Percentiles rank a stretch among this genome's conserved stretches.
phyloP scores from a whole-genome alignment of 2,113 vertebrate species.

The Dipodomys ordii region DNA sequence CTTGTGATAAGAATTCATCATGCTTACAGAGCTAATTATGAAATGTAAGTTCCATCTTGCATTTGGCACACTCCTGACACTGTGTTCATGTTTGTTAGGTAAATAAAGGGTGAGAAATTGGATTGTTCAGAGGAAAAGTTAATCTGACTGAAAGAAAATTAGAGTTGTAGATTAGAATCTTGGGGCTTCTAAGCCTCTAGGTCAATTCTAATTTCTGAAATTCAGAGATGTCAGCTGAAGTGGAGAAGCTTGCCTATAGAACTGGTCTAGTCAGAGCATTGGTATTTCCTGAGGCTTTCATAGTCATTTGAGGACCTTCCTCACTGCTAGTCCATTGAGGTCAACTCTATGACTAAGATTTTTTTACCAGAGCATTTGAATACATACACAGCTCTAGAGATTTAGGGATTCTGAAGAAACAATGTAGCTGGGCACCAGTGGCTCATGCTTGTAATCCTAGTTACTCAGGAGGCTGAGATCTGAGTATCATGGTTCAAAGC shows the following conservation, averaged over 20 bases:
- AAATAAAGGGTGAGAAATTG: not conserved
- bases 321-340: not conserved
- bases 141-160: not conserved
- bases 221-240: not conserved
- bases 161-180: not conserved
- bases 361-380: not conserved
- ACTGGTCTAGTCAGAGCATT: not conserved
- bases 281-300: not conserved
- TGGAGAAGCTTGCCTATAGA: not conserved
- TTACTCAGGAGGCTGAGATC: too few species aligned
- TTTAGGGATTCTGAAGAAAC: not conserved
- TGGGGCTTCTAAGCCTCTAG: not conserved
- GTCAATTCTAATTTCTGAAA: not conserved
- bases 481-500: too few species aligned
- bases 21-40: not conserved
- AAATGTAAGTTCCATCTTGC: not conserved
- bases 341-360: not conserved
- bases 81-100: not conserved
- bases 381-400: not conserved
- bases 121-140: not conserved
- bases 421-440: too few species aligned
- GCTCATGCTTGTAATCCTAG: too few species aligned
- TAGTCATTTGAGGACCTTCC: not conserved
- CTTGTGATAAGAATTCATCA: not conserved
- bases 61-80: not conserved